Conservation (phyloP, 2,797 vertebrate species). For the Dendrocincla fuliginosa region DNA sequence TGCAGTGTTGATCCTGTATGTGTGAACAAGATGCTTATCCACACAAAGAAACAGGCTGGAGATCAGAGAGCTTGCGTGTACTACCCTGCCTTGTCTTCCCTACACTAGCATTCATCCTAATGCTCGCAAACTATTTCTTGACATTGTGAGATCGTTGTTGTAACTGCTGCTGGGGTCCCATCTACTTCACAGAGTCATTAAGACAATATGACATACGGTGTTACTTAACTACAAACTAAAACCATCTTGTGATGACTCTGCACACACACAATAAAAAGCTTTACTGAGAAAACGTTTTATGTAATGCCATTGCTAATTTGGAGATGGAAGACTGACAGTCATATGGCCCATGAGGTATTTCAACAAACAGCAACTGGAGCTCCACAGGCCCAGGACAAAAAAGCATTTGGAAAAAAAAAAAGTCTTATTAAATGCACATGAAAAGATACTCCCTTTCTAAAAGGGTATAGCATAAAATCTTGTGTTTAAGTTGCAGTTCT, state of each 20-base stretch:
- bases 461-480: not conserved
- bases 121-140: not conserved
- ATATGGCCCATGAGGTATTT: constrained; percentile 54
- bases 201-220: constrained; percentile 54
- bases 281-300: constrained; percentile 63
- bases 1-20: not conserved
- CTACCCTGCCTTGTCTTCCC: constrained; percentile 24
- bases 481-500: not conserved
- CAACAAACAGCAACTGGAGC: constrained; percentile 37
- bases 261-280: constrained; percentile 63
- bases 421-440: constrained; percentile 45
- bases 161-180: constrained; percentile 28
- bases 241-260: constrained; percentile 67
- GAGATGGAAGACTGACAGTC: constrained; percentile 65
- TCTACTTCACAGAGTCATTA: constrained; percentile 60
- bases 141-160: not conserved
- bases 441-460: constrained; percentile 21
- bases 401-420: not conserved
- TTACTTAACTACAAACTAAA: constrained; percentile 69
- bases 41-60: not conserved
- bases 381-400: constrained; percentile 14
- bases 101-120: not conserved
- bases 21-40: not conserved
- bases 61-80: constrained; percentile 45
- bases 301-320: constrained; percentile 60